Base-by-base conservation (phyloP, 2,888 invertebrate species). In the Acrobasis repandana region DNA sequence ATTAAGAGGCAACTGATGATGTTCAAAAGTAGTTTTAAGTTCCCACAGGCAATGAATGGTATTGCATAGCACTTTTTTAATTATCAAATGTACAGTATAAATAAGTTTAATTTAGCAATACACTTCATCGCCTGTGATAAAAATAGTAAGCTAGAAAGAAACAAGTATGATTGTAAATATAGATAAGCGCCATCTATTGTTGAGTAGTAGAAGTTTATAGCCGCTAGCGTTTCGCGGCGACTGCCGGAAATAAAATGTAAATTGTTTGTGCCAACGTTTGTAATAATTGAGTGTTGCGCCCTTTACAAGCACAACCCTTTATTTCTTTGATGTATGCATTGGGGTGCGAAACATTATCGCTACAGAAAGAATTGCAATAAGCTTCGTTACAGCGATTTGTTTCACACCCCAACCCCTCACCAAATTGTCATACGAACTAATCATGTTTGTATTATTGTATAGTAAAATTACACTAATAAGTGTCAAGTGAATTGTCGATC, bases 201-300 rank as follows among this genome's bases (percentile, higher is more conserved):
- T 71, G 82, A 82, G 82, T 88, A 85, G 90, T 67, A 64, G 76
- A 82, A 82, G 69, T 75, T 77, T 74, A 63, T 68, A 65, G 72
- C 69, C 67, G 69, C 63, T 50, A 65, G 59, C 65, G 69, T 57
- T 61, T 66, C 65, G 70, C 66, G 69, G 72, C 72, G 68, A 73
- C 67, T 67, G 72, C 70, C 62, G 72, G 71, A 69, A 73, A 78
- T 77, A 80, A 77, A 85, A 85, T 87, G 81, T 88, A 87, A 90
- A 90, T 86, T 86, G 80, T 86, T 85, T 86, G 90, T 90, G 91
- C 90, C 90, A 90, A 90, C 85, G 83, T 90, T 88, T 86, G 85
- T 89, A 83, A 86, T 89, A 88, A 88, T 88, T 82, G 86, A 88
- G 88, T 86, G 85, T 84, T 83, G 80, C 86, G 82, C 89, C 87